Base-by-base conservation (phyloP, 2,888 invertebrate genomes). In the Xestia ashworthii region DNA sequence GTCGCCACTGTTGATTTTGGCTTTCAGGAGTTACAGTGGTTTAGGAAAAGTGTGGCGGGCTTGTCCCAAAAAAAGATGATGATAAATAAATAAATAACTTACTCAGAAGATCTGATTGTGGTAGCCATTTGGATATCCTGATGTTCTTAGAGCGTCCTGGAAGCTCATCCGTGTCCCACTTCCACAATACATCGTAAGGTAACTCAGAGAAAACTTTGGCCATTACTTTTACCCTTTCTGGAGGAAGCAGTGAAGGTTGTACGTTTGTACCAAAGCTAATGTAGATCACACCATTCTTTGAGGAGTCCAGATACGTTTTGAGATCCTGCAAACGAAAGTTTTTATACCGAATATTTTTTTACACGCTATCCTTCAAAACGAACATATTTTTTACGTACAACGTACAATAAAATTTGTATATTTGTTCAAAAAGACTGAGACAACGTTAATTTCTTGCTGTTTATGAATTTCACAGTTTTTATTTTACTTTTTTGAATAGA, bases 221-320 rank as follows among this genome's bases (percentile, higher is more conserved):
- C 16, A 97, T 84, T 1, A 88, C 82, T 48, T 92, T 82, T 3
- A 93, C 84, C 72, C 85, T 93, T 58, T 94, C 90, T 25, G 87
- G 82, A 4, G 95, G 91, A 38, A 97, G 82, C 0, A 90, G 44
- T 0, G 92, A 90, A 6, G 94, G 91, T 50, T 90, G 89, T 0
- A 94, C 91, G 58, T 94, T 95, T 8, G 95, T 94, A 0, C 97
- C 97, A 78, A 96, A 92, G 85, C 96, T 96, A 41, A 97, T 91
- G 82, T 94, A 95, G 44, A 97, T 93, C 0, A 96, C 95, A 0
- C 96, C 96, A 58, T 93, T 87, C 53, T 91, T 90, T 4, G 96
- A 94, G 1, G 91, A 90, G 78, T 95, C 94, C 22, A 96, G 79
- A 80, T 92, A 95, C 0, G 85, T 77, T 87, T 95, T 90, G 0